These are phyloP conservation scores for Chrysolophus pictus DNA, from an alignment of 2,797 vertebrate genomes.

Conservation along the genomic window DNA sequence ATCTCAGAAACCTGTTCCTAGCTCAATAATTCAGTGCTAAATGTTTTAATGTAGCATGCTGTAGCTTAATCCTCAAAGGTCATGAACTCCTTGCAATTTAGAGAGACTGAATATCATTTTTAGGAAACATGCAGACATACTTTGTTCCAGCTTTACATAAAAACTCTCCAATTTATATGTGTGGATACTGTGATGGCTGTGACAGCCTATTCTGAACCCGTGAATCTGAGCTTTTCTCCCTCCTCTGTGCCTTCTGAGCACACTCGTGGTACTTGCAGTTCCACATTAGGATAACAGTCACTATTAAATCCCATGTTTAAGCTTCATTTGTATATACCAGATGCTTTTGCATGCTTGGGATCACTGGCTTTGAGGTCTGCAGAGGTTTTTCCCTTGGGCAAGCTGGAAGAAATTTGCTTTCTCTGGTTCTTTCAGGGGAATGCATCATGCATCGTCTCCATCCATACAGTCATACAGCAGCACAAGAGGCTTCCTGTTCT, in stretches of 20 bases:
- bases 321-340: background rate
- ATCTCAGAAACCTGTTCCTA: background rate
- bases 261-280: background rate
- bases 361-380: background rate
- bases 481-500: background rate
- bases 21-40: background rate
- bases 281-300: background rate
- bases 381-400: background rate
- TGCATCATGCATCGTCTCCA: fast-evolving
- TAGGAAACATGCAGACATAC: background rate
- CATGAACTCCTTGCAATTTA: background rate
- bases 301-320: background rate
- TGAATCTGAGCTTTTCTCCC: background rate
- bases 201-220: background rate
- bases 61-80: background rate
- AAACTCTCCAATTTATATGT: background rate
- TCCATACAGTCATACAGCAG: background rate
- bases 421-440: background rate
- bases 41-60: background rate
- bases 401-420: background rate
- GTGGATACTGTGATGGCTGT: background rate
- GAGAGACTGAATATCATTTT: background rate
- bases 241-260: background rate
- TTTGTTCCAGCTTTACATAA: background rate
- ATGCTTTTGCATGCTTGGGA: background rate